A percentile compares a stretch with the other conserved stretches of the same genome.
phyloP scores from a whole-genome alignment of 2,797 vertebrate species.

The Valencia hispanica region DNA sequence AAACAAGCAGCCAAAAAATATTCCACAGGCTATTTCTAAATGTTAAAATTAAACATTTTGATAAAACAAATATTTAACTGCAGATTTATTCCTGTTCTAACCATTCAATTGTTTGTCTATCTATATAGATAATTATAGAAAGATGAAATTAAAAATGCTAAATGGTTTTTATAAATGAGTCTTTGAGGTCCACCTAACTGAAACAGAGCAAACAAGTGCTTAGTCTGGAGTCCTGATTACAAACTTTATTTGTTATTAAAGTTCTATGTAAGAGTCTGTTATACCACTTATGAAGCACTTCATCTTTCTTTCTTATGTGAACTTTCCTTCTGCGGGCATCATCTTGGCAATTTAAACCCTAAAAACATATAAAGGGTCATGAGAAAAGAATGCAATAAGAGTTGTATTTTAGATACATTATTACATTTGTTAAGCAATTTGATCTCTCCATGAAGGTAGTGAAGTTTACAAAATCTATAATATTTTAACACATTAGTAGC shows the following conservation, averaged over 20 bases:
- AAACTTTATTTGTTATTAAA: not conserved
- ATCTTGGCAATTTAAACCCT: slow-evolving; percentile 40
- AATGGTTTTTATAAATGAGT: not conserved
- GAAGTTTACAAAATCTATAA: not conserved
- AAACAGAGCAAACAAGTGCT: not conserved
- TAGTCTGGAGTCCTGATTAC: not conserved
- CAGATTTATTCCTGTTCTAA: not conserved
- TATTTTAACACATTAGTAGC: not conserved
- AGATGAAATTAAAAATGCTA: not conserved
- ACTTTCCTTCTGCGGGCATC: not conserved
- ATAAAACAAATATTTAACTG: not conserved
- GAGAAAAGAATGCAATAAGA: not conserved
- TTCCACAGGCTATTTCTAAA: too few relatives aligned
- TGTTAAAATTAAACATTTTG: too few relatives aligned
- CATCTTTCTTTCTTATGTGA: slow-evolving; percentile 6
- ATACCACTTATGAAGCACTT: slow-evolving; percentile 45
- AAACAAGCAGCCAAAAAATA: not conserved
- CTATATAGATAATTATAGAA: not conserved
- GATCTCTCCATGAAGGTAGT: not conserved
- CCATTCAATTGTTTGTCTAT: not conserved
- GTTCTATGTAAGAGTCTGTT: not conserved
- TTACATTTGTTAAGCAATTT: not conserved
- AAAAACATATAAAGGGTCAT: slow-evolving; percentile 6
- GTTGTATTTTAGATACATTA: not conserved
- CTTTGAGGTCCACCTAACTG: not conserved